Evolutionary conservation across 2,888 invertebrate species (phyloP), one percentile per base, ranked within the genome.

Genomic region (Leptopilina myrica): DNA sequence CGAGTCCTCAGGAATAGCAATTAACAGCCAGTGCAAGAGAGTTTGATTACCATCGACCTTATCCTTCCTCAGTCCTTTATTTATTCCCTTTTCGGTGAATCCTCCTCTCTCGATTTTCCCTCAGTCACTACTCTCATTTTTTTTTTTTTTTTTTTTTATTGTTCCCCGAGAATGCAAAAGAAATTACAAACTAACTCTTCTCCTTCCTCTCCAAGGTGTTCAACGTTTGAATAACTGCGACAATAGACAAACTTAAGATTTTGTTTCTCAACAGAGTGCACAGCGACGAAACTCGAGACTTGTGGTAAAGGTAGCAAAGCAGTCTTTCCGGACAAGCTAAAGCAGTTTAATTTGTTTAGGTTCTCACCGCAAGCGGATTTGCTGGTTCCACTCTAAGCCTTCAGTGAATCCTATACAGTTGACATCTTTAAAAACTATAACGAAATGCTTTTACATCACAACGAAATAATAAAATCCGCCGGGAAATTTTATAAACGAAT

Each of bases 21-120:
- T 89, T 89, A 89, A 88, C 87, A 87, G 88, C 87, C 86, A 84
- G 84, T 83, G 76, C 83, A 85, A 85, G 82, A 86, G 87, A 89
- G 87, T 89, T 88, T 88, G 88, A 89, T 89, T 88, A 89, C 87
- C 86, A 87, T 86, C 86, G 82, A 83, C 85, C 85, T 85, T 84
- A 83, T 82, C 83, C 79, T 76, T 78, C 64, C 66, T 43, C 76
- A 43, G 81, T 76, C 69, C 64, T 49, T 64, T 56, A 73, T 73
- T 65, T 76, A 73, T 73, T 65, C 64, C 76, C 67, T 53, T 67
- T 20, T 56, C 11, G 33, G 53, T 66, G 40, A 53, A 33, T 33
- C 53, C 53, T 12, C 20, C 20, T 64, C 40, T 40, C 46, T 66
- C 56, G 26, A 40, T 40, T 78, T 76, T 46, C 67, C 62, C 46